Conservation (phyloP, 2,113 vertebrate genomes). For the Accipiter cooperii region DNA sequence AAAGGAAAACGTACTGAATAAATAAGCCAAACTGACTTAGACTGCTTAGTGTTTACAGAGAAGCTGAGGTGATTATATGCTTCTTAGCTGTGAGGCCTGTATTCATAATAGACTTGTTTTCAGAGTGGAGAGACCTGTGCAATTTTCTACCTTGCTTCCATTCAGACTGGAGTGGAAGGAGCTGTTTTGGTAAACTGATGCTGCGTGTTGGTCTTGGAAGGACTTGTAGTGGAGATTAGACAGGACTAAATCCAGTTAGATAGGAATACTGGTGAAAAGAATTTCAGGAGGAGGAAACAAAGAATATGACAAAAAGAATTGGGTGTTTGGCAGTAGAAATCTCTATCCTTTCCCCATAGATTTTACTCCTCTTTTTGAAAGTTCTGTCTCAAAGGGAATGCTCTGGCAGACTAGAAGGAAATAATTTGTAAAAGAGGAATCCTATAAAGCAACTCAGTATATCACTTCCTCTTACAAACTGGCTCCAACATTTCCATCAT, state of each 20-base stretch:
- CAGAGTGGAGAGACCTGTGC: neutral
- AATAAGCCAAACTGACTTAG: neutral
- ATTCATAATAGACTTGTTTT: neutral
- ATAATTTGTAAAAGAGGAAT: neutral
- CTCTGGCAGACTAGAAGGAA: neutral
- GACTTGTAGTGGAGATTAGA: neutral
- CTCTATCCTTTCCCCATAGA: neutral
- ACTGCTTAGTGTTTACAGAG: neutral
- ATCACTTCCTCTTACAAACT: neutral
- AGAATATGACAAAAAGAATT: neutral
- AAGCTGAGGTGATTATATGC: neutral
- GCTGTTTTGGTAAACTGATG: neutral
- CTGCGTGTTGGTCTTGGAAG: neutral
- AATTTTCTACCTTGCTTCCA: neutral
- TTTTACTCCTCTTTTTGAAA: neutral
- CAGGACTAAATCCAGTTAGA: accelerated
- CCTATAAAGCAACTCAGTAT: neutral
- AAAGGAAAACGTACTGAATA: neutral
- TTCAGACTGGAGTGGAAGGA: neutral
- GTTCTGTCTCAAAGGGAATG: neutral
- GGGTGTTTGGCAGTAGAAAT: neutral
- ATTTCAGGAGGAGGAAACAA: neutral
- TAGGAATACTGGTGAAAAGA: neutral
- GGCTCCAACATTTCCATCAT: neutral
- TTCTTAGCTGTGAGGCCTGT: neutral